Evolutionary conservation across 2,888 invertebrate species (phyloP).

Genomic region (Seira sanloemensis): DNA sequence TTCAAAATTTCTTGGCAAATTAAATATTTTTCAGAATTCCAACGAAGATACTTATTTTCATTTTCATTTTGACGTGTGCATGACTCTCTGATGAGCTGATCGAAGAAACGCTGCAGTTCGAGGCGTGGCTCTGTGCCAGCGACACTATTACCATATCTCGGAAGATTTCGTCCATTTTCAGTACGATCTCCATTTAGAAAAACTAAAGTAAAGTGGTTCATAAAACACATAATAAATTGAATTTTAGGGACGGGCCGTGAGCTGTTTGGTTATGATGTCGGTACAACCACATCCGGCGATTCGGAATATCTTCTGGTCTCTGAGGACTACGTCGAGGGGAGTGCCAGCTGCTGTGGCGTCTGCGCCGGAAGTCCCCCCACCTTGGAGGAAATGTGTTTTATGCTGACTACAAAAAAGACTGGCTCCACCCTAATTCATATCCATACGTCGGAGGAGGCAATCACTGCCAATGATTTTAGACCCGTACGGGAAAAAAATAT

Average conservation of each 20-base stretch:
- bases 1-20: not conserved
- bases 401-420: constrained; percentile 5
- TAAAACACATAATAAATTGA: not conserved
- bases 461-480: constrained; percentile 4
- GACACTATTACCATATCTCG: constrained; percentile 2
- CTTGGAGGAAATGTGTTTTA: constrained; percentile 19
- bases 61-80: constrained; percentile 12
- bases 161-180: constrained; percentile 3
- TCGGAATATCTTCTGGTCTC: constrained; percentile 29
- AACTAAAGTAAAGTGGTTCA: no score
- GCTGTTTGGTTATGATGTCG: constrained; percentile 21
- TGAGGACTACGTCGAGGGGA: constrained; percentile 1
- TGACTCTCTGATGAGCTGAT: constrained; percentile 44
- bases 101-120: constrained; percentile 31
- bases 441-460: constrained; percentile 1
- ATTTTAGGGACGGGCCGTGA: not conserved
- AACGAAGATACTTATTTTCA: not conserved
- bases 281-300: not conserved
- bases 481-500: no score
- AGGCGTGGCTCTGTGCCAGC: constrained; percentile 18
- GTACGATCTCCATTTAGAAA: not conserved
- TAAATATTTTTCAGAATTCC: not conserved
- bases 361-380: not conserved
- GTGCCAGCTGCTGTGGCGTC: not conserved
- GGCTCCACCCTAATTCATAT: constrained; percentile 15